Percentiles rank a stretch among this genome's conserved stretches.
These are phyloP conservation scores for Neotoxoptera formosana DNA, from an alignment of 1,140 invertebrate genomes.

Conservation along the genomic window DNA sequence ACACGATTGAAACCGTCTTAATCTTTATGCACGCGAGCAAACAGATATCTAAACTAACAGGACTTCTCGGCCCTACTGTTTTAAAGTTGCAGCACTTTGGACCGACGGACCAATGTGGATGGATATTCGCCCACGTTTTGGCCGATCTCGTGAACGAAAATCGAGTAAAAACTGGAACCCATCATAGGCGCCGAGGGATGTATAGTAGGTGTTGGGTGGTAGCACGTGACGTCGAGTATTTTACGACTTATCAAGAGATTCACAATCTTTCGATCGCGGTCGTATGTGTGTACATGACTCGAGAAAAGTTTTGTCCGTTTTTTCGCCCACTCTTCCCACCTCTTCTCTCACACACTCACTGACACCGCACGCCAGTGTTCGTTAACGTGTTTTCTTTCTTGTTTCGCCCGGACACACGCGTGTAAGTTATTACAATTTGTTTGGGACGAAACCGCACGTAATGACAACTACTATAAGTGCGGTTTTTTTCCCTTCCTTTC, in stretches of 20 bases:
- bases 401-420: neutral
- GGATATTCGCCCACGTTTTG: neutral
- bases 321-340: neutral
- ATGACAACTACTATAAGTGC: slow-evolving; percentile 18
- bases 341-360: neutral
- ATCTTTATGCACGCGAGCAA: accelerated
- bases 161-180: neutral
- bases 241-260: neutral
- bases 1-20: neutral
- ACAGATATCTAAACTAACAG: neutral
- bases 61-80: neutral
- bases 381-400: slow-evolving; percentile 51
- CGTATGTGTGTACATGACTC: neutral
- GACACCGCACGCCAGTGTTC: neutral
- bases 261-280: neutral
- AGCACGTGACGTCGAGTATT: neutral
- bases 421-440: slow-evolving; percentile 28
- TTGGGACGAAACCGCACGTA: slow-evolving; percentile 33
- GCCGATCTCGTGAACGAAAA: neutral
- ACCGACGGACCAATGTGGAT: neutral
- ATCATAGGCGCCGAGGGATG: neutral
- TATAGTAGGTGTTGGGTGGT: neutral
- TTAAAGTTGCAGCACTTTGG: neutral
- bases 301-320: slow-evolving; percentile 29
- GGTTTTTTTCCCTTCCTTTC: neutral